Evolutionary conservation across 2,888 invertebrate genomes (phyloP).

Genomic region (Pseudococcus longispinus): DNA sequence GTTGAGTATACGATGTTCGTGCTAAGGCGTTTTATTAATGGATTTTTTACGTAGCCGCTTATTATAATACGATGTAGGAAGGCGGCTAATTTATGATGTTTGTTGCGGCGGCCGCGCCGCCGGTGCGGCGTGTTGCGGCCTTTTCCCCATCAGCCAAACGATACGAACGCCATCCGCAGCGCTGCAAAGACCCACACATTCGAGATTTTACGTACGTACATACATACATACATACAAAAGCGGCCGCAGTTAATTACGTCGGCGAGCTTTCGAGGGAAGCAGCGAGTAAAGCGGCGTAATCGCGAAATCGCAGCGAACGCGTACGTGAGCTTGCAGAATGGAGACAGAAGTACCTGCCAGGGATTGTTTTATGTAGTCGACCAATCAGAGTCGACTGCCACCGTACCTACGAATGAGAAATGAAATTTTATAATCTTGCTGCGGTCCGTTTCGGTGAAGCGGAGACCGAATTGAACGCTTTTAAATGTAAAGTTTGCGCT

Average conservation of each 20-base stretch:
- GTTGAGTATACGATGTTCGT: background rate
- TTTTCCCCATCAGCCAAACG: background rate
- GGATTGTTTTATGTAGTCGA: background rate
- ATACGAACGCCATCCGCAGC: background rate
- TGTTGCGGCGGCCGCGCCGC: background rate
- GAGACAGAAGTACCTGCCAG: background rate
- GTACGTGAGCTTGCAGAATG: background rate
- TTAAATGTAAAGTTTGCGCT: no score
- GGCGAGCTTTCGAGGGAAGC: background rate
- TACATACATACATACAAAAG: background rate
- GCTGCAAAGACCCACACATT: background rate
- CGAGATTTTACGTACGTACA: background rate
- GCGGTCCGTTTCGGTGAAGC: no score
- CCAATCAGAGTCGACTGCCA: background rate
- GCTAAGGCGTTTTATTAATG: conserved; percentile 26
- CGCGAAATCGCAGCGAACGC: background rate
- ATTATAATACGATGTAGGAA: background rate
- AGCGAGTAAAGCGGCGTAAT: background rate
- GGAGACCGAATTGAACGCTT: no score
- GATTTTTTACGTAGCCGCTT: conserved; percentile 22
- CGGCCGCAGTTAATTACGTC: conserved; percentile 22
- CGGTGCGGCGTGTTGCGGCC: background rate
- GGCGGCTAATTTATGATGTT: conserved; percentile 1
- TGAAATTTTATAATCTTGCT: background rate
- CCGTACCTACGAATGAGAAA: background rate